These are phyloP conservation scores for Kryphioiulus occultus DNA, from an alignment of 2,888 invertebrate species.

Conservation along the genomic window DNA sequence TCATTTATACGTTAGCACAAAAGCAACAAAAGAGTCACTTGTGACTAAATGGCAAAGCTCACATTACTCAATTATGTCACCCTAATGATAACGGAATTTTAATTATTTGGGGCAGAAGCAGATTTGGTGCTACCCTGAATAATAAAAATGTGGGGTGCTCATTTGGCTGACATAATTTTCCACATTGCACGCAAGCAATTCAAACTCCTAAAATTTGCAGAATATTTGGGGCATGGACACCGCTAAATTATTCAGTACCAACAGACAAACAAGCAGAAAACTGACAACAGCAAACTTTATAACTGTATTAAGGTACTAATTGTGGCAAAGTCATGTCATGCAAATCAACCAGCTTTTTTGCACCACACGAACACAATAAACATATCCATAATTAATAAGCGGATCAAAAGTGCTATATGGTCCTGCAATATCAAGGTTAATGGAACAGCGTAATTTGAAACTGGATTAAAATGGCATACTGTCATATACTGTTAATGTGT, in stretches of 20 bases:
- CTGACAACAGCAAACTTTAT: neutral
- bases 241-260: neutral
- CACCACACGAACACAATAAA: neutral
- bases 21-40: too few species aligned
- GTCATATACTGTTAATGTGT: neutral
- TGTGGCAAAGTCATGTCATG: neutral
- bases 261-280: too few species aligned
- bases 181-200: neutral
- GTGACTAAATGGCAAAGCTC: too few species aligned
- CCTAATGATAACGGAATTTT: neutral
- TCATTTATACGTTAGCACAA: too few species aligned
- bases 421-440: neutral
- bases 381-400: neutral
- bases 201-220: neutral
- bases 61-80: neutral
- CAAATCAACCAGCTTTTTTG: neutral
- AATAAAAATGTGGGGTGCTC: neutral
- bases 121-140: neutral
- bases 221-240: neutral
- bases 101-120: neutral
- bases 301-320: neutral
- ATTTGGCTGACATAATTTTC: neutral
- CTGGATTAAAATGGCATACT: neutral
- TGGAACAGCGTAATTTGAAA: neutral
- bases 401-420: neutral